Base-by-base conservation (phyloP, 37 sponge, comb jelly and placozoan genomes). In the Hexactinellida sp. region DNA sequence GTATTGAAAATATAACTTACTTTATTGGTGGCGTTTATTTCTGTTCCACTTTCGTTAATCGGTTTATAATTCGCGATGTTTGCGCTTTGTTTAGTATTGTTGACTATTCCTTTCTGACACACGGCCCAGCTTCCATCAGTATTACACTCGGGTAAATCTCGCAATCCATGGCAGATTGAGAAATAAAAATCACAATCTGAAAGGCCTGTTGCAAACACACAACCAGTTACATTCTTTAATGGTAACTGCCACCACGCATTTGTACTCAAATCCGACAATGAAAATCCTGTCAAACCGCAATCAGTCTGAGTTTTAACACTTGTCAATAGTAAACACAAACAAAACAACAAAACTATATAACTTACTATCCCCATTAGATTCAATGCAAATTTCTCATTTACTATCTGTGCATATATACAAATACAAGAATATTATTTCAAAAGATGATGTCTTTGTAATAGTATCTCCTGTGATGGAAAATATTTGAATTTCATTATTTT, bases 381-480 rank as follows among this genome's bases (percentile, higher is more conserved):
- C 52, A 47, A 47, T 47, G 52, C 52, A 47, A n/a, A n/a, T n/a
- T n/a, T n/a, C n/a, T n/a, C n/a, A n/a, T n/a, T n/a, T n/a, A n/a
- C n/a, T n/a, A n/a, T n/a, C 76, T 63, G 76, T 63, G 76, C 76
- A 63, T 63, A 63, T 63, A 63, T 63, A 63, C 9, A n/a, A n/a
- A n/a, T n/a, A n/a, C n/a, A n/a, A n/a, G n/a, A n/a, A n/a, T n/a
- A n/a, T n/a, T n/a, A n/a, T n/a, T n/a, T n/a, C n/a, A n/a, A n/a
- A n/a, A n/a, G n/a, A n/a, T n/a, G n/a, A n/a, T n/a, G n/a, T n/a
- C n/a, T n/a, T n/a, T n/a, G n/a, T n/a, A n/a, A n/a, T n/a, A n/a
- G n/a, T n/a, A n/a, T 9, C 13, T 16, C 52, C 52, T 47, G 9
- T 47, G 13, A 47, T 19, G 16, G 52, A 19, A 47, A 19, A 47